Base-by-base conservation (phyloP, 1,140 invertebrate species). In the Bombyx mandarina region DNA sequence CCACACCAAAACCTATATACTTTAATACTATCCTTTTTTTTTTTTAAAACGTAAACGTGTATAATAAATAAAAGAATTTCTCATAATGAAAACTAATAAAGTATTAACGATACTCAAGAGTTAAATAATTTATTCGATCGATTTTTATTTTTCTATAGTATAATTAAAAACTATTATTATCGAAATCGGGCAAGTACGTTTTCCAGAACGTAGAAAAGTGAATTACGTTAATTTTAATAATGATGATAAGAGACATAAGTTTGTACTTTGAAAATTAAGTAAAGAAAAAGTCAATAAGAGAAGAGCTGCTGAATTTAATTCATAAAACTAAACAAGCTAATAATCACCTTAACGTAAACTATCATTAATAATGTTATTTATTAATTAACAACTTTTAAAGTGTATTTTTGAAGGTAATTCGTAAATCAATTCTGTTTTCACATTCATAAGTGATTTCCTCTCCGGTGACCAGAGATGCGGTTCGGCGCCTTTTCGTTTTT, bases 241-340 rank as follows among this genome's bases (percentile, higher is more conserved):
- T 69, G 67, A 70, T 75, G 67, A 70, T 75, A 74, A 66, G 72
- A 78, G 78, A 75, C 75, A 74, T 80, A 78, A 70, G 76, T 86
- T 86, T 86, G 83, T 86, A 86, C 83, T 86, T 84, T 81, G 79
- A 79, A 56, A 81, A 84, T 77, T 78, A 84, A 82, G 76, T 74
- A 66, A 66, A 60, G 52, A 61, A 62, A 59, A 62, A 68, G 68
- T 76, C 67, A 74, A 62, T 73, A 65, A 54, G 67, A 75, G 66
- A 76, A 75, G 73, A 80, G 77, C 75, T 82, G 82, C 77, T 82
- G 73, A 75, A 75, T 70, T 80, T 72, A 57, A 76, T 74, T 73
- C 71, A 57, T 73, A 72, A 55, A 57, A 52, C 56, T 54, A 73
- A 79, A 75, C 73, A 79, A 76, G 73, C 68, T 79, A 77, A 71